Evolutionary conservation across 2,797 vertebrate species (phyloP).

Genomic region (Leucoraja ocellata): DNA sequence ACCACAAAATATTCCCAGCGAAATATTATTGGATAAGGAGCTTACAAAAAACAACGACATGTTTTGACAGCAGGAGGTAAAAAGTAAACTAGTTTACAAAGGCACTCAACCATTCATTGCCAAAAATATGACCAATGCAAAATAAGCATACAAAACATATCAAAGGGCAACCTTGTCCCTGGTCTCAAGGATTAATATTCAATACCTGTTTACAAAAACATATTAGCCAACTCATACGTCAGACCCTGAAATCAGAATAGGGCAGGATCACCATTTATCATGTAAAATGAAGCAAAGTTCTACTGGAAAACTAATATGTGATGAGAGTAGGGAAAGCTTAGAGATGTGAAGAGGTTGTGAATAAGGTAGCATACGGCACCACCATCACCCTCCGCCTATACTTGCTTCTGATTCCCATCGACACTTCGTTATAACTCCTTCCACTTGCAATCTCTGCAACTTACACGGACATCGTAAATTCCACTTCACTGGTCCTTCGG

Average conservation of each 20-base stretch:
- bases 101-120: neutral
- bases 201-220: neutral
- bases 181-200: neutral
- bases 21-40: constrained; percentile 5
- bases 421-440: too few species aligned
- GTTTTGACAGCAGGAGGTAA: constrained; percentile 1
- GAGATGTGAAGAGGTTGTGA: neutral
- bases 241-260: neutral
- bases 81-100: neutral
- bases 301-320: neutral
- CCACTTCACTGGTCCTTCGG: neutral
- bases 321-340: neutral
- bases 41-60: neutral
- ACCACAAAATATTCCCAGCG: neutral
- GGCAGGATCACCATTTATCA: neutral
- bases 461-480: too few species aligned
- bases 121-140: neutral
- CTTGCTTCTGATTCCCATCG: too few species aligned
- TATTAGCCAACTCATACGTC: neutral
- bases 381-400: too few species aligned
- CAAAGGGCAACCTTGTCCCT: neutral
- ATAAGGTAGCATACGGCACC: neutral
- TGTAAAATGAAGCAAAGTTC: neutral
- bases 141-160: neutral
- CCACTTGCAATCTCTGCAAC: neutral